Evolutionary conservation across 2,888 invertebrate genomes (phyloP), one percentile per base, ranked within the genome.

Genomic region (Phymatocera aterrima): DNA sequence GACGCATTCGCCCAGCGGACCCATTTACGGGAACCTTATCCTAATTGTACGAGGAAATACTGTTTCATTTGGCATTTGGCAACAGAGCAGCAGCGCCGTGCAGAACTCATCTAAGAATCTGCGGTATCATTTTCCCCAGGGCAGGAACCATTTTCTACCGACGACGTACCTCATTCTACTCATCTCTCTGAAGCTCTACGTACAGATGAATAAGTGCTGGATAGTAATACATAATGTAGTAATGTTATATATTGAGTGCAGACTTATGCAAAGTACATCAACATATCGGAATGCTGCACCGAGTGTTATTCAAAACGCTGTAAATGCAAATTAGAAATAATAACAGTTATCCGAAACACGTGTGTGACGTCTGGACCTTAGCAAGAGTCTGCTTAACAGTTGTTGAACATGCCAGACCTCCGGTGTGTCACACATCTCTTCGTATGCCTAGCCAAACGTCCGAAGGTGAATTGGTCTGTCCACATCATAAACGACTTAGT

Each of bases 261-360:
- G 10, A 28, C 12, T 57, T 57, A 28, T 28, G 57, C 28, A 15
- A 3, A 46, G 40, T 46, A 68, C 24, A 28, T 40, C 2, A 24
- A 15, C 5, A 54, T 28, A 21, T 21, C n/a, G 46, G 24, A 68
- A 68, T 46, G n/a, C n/a, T n/a, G 46, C 43, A 24, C 6, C 28
- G 46, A 24, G 43, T 68, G 43, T 68, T 68, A 15, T 46, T 68
- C n/a, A 18, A 68, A 46, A 68, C 21, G 21, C n/a, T 21, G 34
- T 28, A 18, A 51, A 72, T 72, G 21, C 31, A 72, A 51, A 48
- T 72, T 5, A 18, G 34, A 72, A 34, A 40, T 40, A 75, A 40
- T 75, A 75, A 57, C 31, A n/a, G 8, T 75, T 18, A 75, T 75
- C 75, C 57, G 40, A 60, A 60, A 75, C 75, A 75, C 75, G 21